Conservation (phyloP, 2,888 invertebrate species). For the Apamea sordens region DNA sequence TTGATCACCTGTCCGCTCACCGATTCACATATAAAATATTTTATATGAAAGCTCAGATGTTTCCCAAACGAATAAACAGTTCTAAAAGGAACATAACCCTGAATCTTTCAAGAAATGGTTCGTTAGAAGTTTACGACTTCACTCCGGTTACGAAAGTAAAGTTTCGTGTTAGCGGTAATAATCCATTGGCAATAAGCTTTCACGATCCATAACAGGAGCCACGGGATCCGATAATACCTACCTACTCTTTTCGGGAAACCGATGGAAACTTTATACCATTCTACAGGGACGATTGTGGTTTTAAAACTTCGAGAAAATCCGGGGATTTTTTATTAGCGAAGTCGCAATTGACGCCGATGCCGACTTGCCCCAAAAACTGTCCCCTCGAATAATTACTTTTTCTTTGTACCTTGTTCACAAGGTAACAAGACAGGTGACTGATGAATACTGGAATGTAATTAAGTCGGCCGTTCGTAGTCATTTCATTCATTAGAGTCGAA, state of each 20-base stretch:
- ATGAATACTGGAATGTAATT: conserved; percentile 42
- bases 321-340: conserved; percentile 8
- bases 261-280: conserved; percentile 33
- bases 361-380: conserved; percentile 24
- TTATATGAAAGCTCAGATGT: conserved; percentile 47
- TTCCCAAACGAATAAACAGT: conserved; percentile 55
- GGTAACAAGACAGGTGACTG: conserved; percentile 32
- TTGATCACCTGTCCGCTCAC: conserved; percentile 23
- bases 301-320: conserved; percentile 14
- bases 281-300: not conserved
- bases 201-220: conserved; percentile 74
- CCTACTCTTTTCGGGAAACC: conserved; percentile 37
- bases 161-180: conserved; percentile 74
- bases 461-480: not conserved
- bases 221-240: conserved; percentile 55
- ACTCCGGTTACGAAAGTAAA: conserved; percentile 74
- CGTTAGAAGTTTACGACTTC: conserved; percentile 73
- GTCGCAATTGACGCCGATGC: conserved; percentile 6
- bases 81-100: conserved; percentile 54
- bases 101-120: conserved; percentile 61
- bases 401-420: conserved; percentile 40
- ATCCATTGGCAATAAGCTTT: conserved; percentile 76
- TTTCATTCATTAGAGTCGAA: conserved; percentile 14
- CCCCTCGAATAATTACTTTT: conserved; percentile 47
- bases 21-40: conserved; percentile 43